Evolutionary conservation across 1,140 invertebrate species (phyloP), one percentile per base, ranked within the genome.

Genomic region (Bombus cullumanus): DNA sequence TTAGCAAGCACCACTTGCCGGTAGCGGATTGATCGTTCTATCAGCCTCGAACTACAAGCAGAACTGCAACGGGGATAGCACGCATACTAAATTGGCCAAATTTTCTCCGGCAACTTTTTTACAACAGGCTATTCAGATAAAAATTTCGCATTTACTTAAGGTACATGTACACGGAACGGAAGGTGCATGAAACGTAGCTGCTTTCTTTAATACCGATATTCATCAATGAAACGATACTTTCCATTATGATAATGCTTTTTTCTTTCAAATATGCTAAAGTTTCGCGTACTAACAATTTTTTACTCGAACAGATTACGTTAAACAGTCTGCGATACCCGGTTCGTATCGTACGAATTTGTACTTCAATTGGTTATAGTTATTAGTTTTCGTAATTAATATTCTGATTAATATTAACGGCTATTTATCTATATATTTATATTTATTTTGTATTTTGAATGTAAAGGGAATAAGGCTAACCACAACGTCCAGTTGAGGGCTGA

Each of bases 11-110:
- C 47, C 53, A 47, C 68, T 88, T 79, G 73, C 37, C 62, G 59
- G 39, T 78, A 82, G 71, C 73, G 66, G 66, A 74, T 89, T 69
- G 81, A 88, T 85, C 71, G 71, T 80, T 84, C 71, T 84, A 83
- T 88, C 81, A 68, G 66, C 34, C 39, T 69, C 6, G 31, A 74
- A 77, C 75, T 47, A 66, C 80, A 37, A 77, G 31, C 25, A 34
- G 59, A 83, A 57, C 39, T 34, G 43, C 39, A 62, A 74, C 22
- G 37, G 25, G 37, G 37, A 66, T 41, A 41, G 9, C 43, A 47
- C 34, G 73, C 25, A 57, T 76, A 28, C 43, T 9, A 53, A 79
- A 80, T 71, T 80, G 31, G 25, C 41, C 28, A 76, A 69, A 66
- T 69, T 77, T 39, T 28, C 31, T 13, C 10, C 3, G 0, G 12